A percentile compares a stretch with the other conserved stretches of the same genome.
phyloP scores from a whole-genome alignment of 1,140 invertebrate genomes.

The Drosophila parabipectinata region DNA sequence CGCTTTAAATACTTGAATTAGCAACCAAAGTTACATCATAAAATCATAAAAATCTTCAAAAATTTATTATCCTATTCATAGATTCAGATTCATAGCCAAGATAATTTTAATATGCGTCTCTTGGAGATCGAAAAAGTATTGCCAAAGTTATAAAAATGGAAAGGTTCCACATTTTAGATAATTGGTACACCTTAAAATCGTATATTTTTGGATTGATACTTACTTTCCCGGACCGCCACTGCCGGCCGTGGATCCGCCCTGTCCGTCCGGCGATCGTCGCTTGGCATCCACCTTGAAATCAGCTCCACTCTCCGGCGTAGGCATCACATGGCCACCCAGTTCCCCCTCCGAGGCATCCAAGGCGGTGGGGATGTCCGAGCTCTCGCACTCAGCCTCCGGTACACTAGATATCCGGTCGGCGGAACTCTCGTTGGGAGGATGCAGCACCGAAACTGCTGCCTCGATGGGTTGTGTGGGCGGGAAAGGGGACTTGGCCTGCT shows the following conservation, averaged over 20 bases:
- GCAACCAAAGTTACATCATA: too few species aligned
- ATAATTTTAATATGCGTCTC: too few species aligned
- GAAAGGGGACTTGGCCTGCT: slow-evolving; percentile 69
- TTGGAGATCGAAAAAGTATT: neutral
- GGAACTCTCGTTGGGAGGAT: slow-evolving; percentile 37
- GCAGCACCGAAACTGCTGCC: slow-evolving; percentile 75
- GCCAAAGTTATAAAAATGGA: neutral
- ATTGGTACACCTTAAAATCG: neutral
- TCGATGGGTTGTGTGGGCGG: slow-evolving; percentile 79
- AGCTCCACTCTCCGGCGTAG: slow-evolving; percentile 40
- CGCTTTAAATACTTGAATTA: too few species aligned
- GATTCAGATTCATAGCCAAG: too few species aligned
- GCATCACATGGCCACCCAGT: slow-evolving; percentile 37
- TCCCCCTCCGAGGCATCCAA: slow-evolving; percentile 33
- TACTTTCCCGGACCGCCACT: slow-evolving; percentile 66
- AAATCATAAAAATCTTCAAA: too few species aligned
- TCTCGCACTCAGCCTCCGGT: slow-evolving; percentile 74
- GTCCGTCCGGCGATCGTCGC: slow-evolving; percentile 73
- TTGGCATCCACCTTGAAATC: slow-evolving; percentile 75
- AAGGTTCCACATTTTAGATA: neutral
- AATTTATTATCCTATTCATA: too few species aligned
- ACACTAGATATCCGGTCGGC: slow-evolving; percentile 60
- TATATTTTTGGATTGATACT: slow-evolving; percentile 28
- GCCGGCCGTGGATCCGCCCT: slow-evolving; percentile 70
- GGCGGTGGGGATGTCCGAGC: slow-evolving; percentile 42